phyloP scores from a whole-genome alignment of 2,113 vertebrate genomes.

The Castor canadensis region DNA sequence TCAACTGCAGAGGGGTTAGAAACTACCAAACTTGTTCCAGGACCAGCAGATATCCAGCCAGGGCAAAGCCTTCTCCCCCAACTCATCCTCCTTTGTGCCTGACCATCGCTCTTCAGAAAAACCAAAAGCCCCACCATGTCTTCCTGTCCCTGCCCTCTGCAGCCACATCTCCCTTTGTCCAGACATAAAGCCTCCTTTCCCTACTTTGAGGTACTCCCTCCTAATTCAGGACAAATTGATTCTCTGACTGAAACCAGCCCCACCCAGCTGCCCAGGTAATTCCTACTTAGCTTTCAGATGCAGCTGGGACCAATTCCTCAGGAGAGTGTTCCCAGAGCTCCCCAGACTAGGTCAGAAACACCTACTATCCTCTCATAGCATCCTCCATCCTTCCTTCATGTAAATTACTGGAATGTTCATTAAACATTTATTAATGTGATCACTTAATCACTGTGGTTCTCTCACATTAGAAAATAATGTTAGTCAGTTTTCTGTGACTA shows the following conservation, averaged over 20 bases:
- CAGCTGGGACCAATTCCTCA: neutral
- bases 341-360: neutral
- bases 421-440: neutral
- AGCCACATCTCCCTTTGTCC: neutral
- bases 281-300: neutral
- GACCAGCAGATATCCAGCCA: neutral
- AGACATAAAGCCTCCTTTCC: neutral
- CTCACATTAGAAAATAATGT: neutral
- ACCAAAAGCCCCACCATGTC: neutral
- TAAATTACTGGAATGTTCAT: neutral
- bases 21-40: neutral
- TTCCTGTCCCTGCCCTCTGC: neutral
- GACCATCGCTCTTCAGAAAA: neutral
- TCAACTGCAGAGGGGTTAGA: neutral
- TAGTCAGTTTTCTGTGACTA: neutral
- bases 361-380: no score
- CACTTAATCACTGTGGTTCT: neutral
- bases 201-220: neutral
- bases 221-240: neutral
- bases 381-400: neutral
- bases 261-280: fast-evolving
- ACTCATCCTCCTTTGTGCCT: no score
- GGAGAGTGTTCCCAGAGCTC: neutral
- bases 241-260: neutral
- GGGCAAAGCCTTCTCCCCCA: neutral